A percentile compares a stretch with the other conserved stretches of the same genome.
These are phyloP conservation scores for Amiota mariae DNA, from an alignment of 2,888 invertebrate genomes.

Conservation along the genomic window DNA sequence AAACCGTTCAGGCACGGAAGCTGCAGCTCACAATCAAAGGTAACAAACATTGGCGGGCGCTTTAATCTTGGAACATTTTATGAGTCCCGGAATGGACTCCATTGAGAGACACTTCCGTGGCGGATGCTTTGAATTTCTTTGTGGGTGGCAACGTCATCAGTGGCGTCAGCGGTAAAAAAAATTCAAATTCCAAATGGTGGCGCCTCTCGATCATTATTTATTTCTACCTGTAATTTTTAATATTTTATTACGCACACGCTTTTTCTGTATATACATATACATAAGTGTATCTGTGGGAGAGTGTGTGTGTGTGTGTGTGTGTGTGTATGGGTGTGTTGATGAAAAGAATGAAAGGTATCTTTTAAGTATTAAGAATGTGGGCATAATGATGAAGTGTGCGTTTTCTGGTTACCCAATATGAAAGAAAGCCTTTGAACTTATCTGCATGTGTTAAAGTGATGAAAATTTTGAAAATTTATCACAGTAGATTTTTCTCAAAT, in stretches of 20 bases:
- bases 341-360: no score
- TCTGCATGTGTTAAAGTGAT: no score
- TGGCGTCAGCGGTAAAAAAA: conserved; percentile 34
- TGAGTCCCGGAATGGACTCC: conserved; percentile 38
- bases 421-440: no score
- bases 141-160: conserved; percentile 51
- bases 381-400: no score
- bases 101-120: conserved; percentile 59
- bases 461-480: no score
- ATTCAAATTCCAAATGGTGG: conserved; percentile 35
- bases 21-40: conserved; percentile 9
- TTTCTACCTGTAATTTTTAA: conserved; percentile 63
- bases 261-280: conserved; percentile 30
- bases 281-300: no score
- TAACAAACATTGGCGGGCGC: conserved; percentile 31
- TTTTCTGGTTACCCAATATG: no score
- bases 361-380: no score
- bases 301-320: no score
- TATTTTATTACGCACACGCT: conserved; percentile 57
- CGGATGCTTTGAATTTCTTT: conserved; percentile 51
- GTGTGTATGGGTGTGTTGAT: no score
- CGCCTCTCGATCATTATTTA: conserved; percentile 51
- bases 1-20: conserved; percentile 45
- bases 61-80: conserved; percentile 55
- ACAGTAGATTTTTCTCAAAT: conserved; percentile 44